phyloP scores from a whole-genome alignment of 2,113 vertebrate species.

The Macrotus californicus region DNA sequence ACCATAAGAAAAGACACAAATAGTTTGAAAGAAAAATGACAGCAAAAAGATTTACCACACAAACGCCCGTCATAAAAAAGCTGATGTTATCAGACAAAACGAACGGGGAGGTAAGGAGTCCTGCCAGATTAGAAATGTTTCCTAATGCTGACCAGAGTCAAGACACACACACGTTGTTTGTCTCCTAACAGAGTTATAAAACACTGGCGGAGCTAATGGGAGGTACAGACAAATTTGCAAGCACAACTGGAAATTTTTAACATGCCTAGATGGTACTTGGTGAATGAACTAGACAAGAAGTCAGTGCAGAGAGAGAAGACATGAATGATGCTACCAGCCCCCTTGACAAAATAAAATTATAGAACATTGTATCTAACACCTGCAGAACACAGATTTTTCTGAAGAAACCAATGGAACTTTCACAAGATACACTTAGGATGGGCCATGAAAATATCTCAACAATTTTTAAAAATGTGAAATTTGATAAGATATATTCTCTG shows the following conservation, averaged over 20 bases:
- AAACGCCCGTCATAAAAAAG: not conserved
- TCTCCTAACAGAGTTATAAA: not conserved
- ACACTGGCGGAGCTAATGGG: not conserved
- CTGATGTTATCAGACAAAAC: not conserved
- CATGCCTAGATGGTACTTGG: not conserved
- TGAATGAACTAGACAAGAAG: not conserved
- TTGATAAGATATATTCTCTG: not conserved
- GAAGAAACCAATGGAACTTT: not conserved
- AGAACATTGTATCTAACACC: not conserved
- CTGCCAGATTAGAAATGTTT: not conserved
- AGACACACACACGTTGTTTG: not conserved
- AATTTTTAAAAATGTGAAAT: not conserved
- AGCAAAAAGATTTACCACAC: not conserved
- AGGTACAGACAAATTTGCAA: not conserved
- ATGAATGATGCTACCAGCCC: not conserved
- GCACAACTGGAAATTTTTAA: not conserved
- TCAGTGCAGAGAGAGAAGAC: not conserved
- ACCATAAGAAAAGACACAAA: not conserved
- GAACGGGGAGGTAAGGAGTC: not conserved
- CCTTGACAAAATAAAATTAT: not conserved
- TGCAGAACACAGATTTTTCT: not conserved
- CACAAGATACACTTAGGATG: not conserved
- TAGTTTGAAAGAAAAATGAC: not conserved
- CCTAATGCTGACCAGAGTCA: not conserved
- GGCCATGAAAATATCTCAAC: not conserved